Percentiles rank a stretch among this genome's conserved stretches.
Evolutionary conservation across 92 coral and sea anemone species (phyloP).

Genomic region (Heliopora coerulea): DNA sequence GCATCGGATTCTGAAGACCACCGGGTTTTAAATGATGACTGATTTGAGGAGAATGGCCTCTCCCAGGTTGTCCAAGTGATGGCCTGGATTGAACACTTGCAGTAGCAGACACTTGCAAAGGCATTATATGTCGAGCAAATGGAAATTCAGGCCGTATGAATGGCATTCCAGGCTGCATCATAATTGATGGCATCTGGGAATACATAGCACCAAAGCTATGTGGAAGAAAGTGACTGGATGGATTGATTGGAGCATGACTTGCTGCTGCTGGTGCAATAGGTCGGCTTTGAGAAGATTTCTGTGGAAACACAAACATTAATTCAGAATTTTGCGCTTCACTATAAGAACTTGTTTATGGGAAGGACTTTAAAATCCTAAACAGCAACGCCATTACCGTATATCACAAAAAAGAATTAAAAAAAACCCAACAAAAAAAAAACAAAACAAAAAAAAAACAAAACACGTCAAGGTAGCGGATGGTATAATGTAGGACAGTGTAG

Average conservation of each 20-base stretch:
- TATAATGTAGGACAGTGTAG: too few relatives aligned
- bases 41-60: slow-evolving; percentile 15
- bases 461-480: too few relatives aligned
- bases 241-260: slow-evolving; percentile 48
- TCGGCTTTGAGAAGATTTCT: slow-evolving; percentile 76
- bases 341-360: too few relatives aligned
- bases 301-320: slow-evolving; percentile 15
- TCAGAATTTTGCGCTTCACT: slow-evolving; percentile 20
- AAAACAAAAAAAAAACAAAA: too few relatives aligned
- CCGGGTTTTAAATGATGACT: slow-evolving; percentile 20
- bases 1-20: slow-evolving; percentile 22
- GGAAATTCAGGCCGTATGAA: slow-evolving; percentile 38
- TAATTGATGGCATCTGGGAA: slow-evolving; percentile 50
- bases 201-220: slow-evolving; percentile 50
- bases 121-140: slow-evolving; percentile 32
- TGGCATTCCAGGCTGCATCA: slow-evolving; percentile 48
- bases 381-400: too few relatives aligned
- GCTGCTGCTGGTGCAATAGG: slow-evolving; percentile 97
- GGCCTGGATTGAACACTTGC: slow-evolving; percentile 24
- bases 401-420: too few relatives aligned
- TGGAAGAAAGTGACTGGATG: slow-evolving; percentile 45
- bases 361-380: too few relatives aligned
- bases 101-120: slow-evolving; percentile 31
- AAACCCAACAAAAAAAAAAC: too few relatives aligned
- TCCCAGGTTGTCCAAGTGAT: slow-evolving; percentile 20